These are phyloP conservation scores for Lophotriccus pileatus DNA, from an alignment of 2,797 vertebrate species.

Conservation along the genomic window DNA sequence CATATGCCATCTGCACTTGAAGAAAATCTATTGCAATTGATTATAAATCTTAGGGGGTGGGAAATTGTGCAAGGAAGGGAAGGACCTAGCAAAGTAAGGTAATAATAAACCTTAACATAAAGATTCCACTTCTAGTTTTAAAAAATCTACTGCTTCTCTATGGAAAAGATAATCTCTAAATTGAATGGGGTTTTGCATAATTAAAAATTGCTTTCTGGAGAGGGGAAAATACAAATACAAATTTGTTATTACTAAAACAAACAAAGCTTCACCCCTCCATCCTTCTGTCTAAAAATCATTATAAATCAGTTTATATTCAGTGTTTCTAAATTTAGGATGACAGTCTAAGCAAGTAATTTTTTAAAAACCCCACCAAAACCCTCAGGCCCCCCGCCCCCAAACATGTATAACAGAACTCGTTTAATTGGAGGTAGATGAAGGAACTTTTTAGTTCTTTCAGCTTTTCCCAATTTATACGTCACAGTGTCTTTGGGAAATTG, in stretches of 20 bases:
- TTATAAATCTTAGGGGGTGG: neutral
- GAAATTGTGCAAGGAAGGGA: neutral
- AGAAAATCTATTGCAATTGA: neutral
- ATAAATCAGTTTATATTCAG: neutral
- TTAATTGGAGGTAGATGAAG: neutral
- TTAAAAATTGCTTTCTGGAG: neutral
- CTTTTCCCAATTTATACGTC: neutral
- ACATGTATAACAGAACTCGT: neutral
- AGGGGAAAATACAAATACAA: neutral
- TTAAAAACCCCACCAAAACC: neutral
- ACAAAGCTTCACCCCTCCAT: rapidly evolving
- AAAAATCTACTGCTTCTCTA: neutral
- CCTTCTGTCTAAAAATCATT: neutral
- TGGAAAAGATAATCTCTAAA: neutral
- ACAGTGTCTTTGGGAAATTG: neutral
- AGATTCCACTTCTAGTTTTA: neutral
- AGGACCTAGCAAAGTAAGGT: neutral
- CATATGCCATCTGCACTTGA: neutral
- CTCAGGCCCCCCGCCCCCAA: neutral
- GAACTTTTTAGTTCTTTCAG: neutral
- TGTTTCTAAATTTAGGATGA: neutral
- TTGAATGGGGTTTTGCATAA: neutral
- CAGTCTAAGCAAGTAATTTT: neutral
- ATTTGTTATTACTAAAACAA: neutral
- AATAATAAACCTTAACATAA: neutral